These are phyloP conservation scores for Timema cristinae DNA, from an alignment of 2,888 invertebrate genomes.

Conservation along the genomic window DNA sequence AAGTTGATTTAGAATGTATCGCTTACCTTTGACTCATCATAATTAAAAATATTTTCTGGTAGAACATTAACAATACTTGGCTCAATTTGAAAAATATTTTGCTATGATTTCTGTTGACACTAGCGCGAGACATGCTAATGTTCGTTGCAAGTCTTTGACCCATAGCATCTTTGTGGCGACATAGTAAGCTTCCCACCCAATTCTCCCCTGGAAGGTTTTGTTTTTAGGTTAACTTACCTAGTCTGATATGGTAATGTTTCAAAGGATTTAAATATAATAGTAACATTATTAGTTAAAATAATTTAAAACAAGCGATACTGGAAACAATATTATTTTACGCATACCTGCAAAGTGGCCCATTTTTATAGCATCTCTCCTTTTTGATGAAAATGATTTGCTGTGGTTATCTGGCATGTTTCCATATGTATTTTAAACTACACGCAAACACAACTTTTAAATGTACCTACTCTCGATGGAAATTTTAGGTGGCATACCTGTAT, in stretches of 20 bases:
- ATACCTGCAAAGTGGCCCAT: too few species aligned
- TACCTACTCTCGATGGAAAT: background rate
- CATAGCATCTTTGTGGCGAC: conserved; percentile 5
- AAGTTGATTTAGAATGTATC: conserved; percentile 35
- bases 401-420: background rate
- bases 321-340: too few species aligned
- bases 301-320: too few species aligned
- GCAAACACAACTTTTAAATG: background rate
- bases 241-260: too few species aligned
- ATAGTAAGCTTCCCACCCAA: background rate
- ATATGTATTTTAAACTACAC: conserved; percentile 5
- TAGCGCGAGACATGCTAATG: background rate
- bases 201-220: background rate
- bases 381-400: background rate
- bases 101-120: background rate
- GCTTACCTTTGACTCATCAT: conserved; percentile 37
- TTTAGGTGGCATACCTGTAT: background rate
- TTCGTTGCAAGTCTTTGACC: conserved; percentile 7
- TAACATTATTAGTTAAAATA: too few species aligned
- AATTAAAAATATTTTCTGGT: conserved; percentile 33
- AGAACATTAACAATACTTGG: background rate
- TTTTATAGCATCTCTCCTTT: conserved; percentile 1
- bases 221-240: background rate
- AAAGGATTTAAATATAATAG: too few species aligned
- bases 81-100: conserved; percentile 4